Percentiles rank a stretch among this genome's conserved stretches.
Conservation (phyloP, 1,140 invertebrate species). For the Dreissena polymorpha region DNA sequence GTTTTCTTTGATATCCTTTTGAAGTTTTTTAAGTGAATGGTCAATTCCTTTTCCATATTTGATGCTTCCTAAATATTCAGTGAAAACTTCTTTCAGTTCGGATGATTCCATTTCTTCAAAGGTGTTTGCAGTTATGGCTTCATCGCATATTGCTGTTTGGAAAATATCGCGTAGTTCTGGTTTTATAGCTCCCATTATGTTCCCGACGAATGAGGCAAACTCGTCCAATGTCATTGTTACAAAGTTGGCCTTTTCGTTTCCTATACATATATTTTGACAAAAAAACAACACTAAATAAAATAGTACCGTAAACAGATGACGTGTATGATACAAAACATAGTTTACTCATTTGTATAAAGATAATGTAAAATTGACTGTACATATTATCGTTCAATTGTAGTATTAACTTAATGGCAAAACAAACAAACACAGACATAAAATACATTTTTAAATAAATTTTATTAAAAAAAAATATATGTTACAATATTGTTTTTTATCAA, state of each 20-base stretch:
- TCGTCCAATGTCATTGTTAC: constrained; percentile 1
- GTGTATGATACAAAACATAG: no score
- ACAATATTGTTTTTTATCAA: no score
- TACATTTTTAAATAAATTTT: no score
- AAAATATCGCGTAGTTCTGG: background rate
- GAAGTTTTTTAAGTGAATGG: background rate
- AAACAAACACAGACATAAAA: no score
- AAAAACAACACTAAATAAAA: background rate
- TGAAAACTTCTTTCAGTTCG: constrained; percentile 13
- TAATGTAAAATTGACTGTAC: no score
- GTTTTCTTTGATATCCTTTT: background rate
- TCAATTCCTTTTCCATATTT: constrained; percentile 25
- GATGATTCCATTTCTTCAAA: background rate
- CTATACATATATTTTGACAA: background rate
- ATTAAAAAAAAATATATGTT: no score
- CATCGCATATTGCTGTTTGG: background rate
- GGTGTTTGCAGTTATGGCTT: constrained; percentile 2
- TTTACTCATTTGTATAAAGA: no score
- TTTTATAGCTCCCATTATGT: constrained; percentile 1
- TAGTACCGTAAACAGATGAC: no score
- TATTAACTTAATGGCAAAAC: no score
- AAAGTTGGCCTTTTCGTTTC: background rate
- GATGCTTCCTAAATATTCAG: background rate
- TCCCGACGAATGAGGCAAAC: constrained; percentile 3
- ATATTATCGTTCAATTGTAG: no score